Evolutionary conservation across 2,797 vertebrate genomes (phyloP), one percentile per base, ranked within the genome.

Genomic region (Cuculus canorus): DNA sequence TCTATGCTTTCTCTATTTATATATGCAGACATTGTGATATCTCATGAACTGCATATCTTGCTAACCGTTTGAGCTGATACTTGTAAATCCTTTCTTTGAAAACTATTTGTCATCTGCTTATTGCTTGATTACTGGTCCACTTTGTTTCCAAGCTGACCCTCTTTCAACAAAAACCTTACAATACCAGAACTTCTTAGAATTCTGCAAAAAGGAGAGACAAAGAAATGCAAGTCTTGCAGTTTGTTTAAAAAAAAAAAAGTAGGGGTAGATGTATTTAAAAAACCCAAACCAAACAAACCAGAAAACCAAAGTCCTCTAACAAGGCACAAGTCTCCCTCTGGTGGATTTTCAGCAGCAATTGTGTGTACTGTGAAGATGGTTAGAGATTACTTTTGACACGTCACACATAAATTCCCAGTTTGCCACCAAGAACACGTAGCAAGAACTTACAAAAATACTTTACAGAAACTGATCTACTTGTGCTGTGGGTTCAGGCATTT

Each of bases 261-360:
- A 25, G 10, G 6, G 16, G 24, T 12, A 45, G 11, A 22, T 13
- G 11, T 37, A 22, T 23, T 68, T 54, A 16, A 50, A 81, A 81
- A 60, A 14, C 0, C 9, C 39, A 39, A 45, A 45, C 1, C 25
- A n/a, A 39, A 41, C 1, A 2, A 65, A 13, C 18, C 13, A 2
- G 10, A 69, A 30, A n/a, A 6, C 4, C 2, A 1, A 69, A 27
- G 17, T 43, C 30, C 32, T 76, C 47, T 35, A 72, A 45, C 10
- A 25, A 39, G 77, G 83, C 47, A 41, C 17, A 69, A 2, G 43
- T 79, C 85, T 92, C 95, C 95, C 95, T 92, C 95, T 96, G 70
- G 65, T 64, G 95, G 95, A 85, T 25, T 80, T 64, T 47, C 52
- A 24, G 24, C 45, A 1, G 50, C 71, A 85, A 45, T 4, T 68